Conservation (phyloP, 1,140 invertebrate genomes). For the Dreissena rostriformis region DNA sequence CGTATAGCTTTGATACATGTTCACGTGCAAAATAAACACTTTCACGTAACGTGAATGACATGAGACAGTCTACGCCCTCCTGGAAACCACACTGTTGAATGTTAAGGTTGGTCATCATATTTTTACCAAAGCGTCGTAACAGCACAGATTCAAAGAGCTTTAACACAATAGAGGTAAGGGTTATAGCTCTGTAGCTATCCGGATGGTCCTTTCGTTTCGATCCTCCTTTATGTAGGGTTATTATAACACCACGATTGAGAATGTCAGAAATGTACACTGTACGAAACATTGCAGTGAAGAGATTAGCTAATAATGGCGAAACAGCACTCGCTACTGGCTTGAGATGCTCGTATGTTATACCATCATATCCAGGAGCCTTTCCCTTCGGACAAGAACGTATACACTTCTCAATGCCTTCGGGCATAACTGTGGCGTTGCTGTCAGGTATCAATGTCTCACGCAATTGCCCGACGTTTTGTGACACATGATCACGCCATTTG, state of each 20-base stretch:
- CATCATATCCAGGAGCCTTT: conserved; percentile 12
- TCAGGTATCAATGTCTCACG: too few relatives aligned
- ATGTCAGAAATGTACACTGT: neutral
- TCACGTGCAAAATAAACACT: conserved; percentile 1
- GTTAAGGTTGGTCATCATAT: neutral
- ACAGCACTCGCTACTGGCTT: neutral
- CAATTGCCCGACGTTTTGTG: too few relatives aligned
- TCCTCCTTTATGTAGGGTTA: conserved; percentile 35
- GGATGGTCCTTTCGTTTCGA: conserved; percentile 26
- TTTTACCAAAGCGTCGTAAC: neutral
- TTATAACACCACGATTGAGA: conserved; percentile 17
- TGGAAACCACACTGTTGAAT: neutral
- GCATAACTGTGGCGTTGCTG: neutral
- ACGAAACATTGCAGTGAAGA: conserved; percentile 2
- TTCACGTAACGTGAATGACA: neutral
- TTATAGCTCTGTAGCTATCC: neutral
- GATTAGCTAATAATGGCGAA: neutral
- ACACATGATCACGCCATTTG: too few relatives aligned
- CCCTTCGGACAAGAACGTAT: neutral
- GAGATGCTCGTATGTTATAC: conserved; percentile 20
- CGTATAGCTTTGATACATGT: neutral
- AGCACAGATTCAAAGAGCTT: neutral
- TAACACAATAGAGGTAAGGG: neutral
- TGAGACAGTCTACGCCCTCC: neutral
- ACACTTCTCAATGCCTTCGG: neutral